Evolutionary conservation across 2,797 vertebrate genomes (phyloP), one percentile per base, ranked within the genome.

Genomic region (Darevskia nairensis): DNA sequence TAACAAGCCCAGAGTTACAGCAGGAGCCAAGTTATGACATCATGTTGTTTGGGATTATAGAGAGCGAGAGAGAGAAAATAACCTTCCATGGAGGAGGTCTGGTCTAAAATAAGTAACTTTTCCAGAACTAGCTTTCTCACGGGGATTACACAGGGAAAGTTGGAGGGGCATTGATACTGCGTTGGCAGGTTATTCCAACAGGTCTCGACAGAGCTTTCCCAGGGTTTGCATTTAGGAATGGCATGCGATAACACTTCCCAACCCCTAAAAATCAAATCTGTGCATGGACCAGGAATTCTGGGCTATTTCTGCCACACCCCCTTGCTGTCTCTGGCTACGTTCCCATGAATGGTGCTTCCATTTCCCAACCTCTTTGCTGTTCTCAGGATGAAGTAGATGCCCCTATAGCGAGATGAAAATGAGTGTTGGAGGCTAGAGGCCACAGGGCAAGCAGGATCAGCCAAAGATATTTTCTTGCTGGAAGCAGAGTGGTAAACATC

Each of bases 91-190:
- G 61, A 90, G 88, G 91, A 89, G 39, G 66, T n/a, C 87, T 71
- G 46, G 90, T 94, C 94, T 96, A 96, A 95, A 96, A 95, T 93
- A 95, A 94, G 93, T 90, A 92, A 86, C 87, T 94, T 77, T 93
- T 93, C 90, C 92, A 90, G 89, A 89, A 19, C 41, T 87, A 81
- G 86, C 92, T 93, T 95, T 94, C 89, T 95, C 90, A 90, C 61
- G 88, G 89, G 93, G 93, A 86, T 89, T 94, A 85, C 41, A 46
- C 80, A 75, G 86, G 88, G 80, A 90, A 95, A 94, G 81, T 64
- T 93, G 88, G 93, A 21, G 90, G 8, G 85, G 21, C 13, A 90
- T 69, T 72, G 2, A 0, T 84, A 91, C 79, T 59, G 32, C 64
- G 21, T 59, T 83, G 92, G 89, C 82, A 92, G 90, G 86, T 86